Evolutionary conservation across 2,113 vertebrate genomes (phyloP), one percentile per base, ranked within the genome.

Genomic region (Labrus mixtus): DNA sequence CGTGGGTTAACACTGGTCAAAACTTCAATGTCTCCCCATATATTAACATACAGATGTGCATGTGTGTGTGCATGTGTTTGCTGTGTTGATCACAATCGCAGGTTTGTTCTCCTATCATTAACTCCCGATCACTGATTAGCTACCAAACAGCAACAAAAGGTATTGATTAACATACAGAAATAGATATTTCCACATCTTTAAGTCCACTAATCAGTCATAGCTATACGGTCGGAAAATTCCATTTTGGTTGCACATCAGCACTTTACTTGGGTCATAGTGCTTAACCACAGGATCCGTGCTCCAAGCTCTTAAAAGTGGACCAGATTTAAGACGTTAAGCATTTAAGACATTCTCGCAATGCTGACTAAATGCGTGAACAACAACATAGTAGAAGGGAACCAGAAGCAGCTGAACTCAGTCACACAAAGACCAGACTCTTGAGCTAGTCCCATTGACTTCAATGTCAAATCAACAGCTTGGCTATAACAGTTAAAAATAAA

Each of bases 201-300:
- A 62, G 46, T 76, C 85, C 79, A 82, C 75, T 53, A 4, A 76
- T 74, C 79, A 75, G 68, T 87, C 84, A 90, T 68, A 1, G 68
- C 60, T n/a, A 3, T 45, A 12, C 8, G 3, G 9, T 36, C 3
- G 8, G 64, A 73, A 58, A 17, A 13, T 53, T 82, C 50, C 36
- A 41, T 39, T 67, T 82, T 51, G 68, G 62, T 78, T 50, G 68
- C 82, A 91, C 83, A 61, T 90, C 90, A 78, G 86, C 85, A 45
- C 43, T 19, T 8, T 2, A 7, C 33, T 12, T 17, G 76, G 81
- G 89, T 90, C 89, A 91, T 73, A 36, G 53, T 17, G 68, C 10
- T 13, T 58, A 78, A 53, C 65, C 58, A 69, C 82, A 66, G 41
- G 66, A 60, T 68, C 53, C 25, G 12, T 46, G 58, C 10, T 57